Base-by-base conservation (phyloP, 2,113 vertebrate species). In the Nothocercus nigrocapillus region DNA sequence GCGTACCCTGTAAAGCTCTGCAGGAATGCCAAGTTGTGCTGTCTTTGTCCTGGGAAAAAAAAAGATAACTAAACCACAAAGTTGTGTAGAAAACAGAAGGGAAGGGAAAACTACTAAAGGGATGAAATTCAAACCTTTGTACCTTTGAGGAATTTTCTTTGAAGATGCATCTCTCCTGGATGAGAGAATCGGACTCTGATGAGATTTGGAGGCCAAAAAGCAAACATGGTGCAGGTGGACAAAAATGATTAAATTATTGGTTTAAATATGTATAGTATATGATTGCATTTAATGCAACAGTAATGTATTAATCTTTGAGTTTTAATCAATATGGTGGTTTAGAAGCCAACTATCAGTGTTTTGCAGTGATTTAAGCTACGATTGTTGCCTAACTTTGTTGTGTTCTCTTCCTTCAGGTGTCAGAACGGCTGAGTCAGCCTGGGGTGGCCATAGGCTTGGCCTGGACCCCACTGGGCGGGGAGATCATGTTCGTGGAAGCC, bases 401-500 rank as follows among this genome's bases (percentile, higher is more conserved):
- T 63, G 85, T 10, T 92, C 20, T 59, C 69, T 58, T 64, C 74
- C 73, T 34, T 15, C 54, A 99, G 99, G 99, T 99, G 34, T 99
- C 99, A 0, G 98, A 99, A 97, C 98, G 99, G 3, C 97, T 99
- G 70, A 99, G 96, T 11, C 98, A 99, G 83, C 99, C 99, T 0
- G 99, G 99, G 2, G 99, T 99, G 49, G 99, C 99, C 22, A 97
- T 99, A 5, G 99, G 99, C 2, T 96, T 99, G 97, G 99, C 99
- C 8, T 99, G 99, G 99, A 99, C 99, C 0, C 99, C 99, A 0
- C 92, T 99, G 32, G 99, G 99, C 0, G 99, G 99, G 16, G 99
- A 99, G 97, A 99, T 99, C 96, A 99, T 99, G 99, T 99, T 99
- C 19, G 99, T 99, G 80, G 99, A 99, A 78, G 99, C 99, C 13